Conservation (phyloP, 2,797 vertebrate genomes). For the Malurus leucopterus region DNA sequence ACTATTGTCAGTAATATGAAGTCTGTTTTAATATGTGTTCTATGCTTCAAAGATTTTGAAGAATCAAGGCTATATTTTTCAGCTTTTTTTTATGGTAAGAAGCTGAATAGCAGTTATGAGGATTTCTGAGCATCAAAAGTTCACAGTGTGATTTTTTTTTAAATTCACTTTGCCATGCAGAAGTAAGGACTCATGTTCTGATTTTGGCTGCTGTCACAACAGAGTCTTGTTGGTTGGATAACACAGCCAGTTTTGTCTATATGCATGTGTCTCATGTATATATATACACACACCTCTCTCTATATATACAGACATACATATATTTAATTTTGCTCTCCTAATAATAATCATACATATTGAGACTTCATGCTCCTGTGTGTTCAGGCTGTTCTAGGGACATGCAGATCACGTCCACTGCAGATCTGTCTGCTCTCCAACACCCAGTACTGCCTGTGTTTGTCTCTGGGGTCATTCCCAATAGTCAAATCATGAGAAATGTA, state of each 20-base stretch:
- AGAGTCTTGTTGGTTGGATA: neutral
- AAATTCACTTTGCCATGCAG: neutral
- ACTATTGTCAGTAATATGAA: neutral
- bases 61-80: neutral
- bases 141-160: neutral
- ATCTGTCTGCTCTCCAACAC: neutral
- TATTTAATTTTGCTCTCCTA: neutral
- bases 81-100: neutral
- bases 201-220: neutral
- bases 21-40: neutral
- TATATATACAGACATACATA: neutral
- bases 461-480: neutral
- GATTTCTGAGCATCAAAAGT: neutral
- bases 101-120: neutral
- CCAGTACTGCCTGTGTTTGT: neutral
- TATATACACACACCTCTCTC: fast-evolving
- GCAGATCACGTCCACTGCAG: neutral
- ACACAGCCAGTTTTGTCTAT: neutral
- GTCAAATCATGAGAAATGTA: neutral
- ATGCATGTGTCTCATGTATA: neutral
- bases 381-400: constrained; percentile 7
- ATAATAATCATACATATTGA: neutral
- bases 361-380: neutral
- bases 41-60: neutral
- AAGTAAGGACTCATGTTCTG: neutral